Conservation (phyloP, 2,888 invertebrate genomes). For the Mythimna ferrago region DNA sequence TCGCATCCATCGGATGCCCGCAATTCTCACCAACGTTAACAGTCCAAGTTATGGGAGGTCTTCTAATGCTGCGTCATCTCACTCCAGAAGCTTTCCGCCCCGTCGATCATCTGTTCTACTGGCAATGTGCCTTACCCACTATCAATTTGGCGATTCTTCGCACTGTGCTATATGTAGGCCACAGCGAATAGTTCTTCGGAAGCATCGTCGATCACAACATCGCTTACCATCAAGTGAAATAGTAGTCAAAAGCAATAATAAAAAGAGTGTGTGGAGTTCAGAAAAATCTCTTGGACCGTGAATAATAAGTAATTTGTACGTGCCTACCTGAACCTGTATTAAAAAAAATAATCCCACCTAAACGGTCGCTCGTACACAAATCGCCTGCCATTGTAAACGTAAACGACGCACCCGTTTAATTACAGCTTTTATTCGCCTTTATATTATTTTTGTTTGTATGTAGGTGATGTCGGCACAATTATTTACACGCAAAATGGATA, state of each 20-base stretch:
- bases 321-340: slow-evolving; percentile 28
- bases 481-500: slow-evolving; percentile 20
- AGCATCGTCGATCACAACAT: not conserved
- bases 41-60: too few species aligned
- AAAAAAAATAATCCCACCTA: slow-evolving; percentile 44
- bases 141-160: too few species aligned
- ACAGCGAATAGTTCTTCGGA: not conserved
- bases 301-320: slow-evolving; percentile 14
- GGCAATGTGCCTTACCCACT: too few species aligned
- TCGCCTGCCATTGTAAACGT: slow-evolving; percentile 46
- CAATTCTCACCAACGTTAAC: too few species aligned
- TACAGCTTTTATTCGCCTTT: slow-evolving; percentile 50
- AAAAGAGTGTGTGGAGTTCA: not conserved
- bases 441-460: slow-evolving; percentile 44
- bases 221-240: not conserved
- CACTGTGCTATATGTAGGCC: too few species aligned
- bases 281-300: slow-evolving; percentile 2
- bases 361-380: slow-evolving; percentile 45
- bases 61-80: too few species aligned
- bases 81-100: too few species aligned
- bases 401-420: slow-evolving; percentile 55
- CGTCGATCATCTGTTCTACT: too few species aligned
- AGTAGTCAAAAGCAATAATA: not conserved
- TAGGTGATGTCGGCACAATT: slow-evolving; percentile 30
- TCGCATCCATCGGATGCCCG: too few species aligned